A percentile compares a stretch with the other conserved stretches of the same genome.
These are phyloP conservation scores for Drosophila bocqueti DNA, from an alignment of 1,140 invertebrate genomes.

Conservation along the genomic window DNA sequence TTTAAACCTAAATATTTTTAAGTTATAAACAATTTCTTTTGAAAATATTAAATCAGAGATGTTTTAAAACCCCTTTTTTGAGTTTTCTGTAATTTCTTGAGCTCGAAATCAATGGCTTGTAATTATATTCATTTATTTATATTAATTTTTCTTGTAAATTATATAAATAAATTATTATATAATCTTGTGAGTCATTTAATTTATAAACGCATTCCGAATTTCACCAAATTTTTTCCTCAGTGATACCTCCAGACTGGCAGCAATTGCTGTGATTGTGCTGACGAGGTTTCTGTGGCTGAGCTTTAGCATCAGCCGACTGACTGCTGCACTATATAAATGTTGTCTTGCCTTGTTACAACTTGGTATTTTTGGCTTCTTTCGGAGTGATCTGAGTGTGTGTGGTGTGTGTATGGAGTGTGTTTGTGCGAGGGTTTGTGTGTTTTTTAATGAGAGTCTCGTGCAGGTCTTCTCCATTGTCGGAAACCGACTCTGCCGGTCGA, in stretches of 20 bases:
- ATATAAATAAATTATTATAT: background rate
- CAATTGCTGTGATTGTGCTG: slow-evolving; percentile 72
- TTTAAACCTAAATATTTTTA: no score
- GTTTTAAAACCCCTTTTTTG: no score
- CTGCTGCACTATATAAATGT: slow-evolving; percentile 59
- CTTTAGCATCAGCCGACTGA: slow-evolving; percentile 30
- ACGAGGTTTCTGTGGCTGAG: slow-evolving; percentile 39
- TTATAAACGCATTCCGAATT: background rate
- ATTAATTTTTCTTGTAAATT: no score
- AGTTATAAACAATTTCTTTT: no score
- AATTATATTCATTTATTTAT: background rate
- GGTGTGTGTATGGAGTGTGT: background rate
- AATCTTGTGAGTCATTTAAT: background rate
- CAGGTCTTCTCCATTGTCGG: slow-evolving; percentile 61
- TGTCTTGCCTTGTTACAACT: slow-evolving; percentile 54
- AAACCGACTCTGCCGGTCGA: slow-evolving; percentile 48
- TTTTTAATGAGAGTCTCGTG: slow-evolving; percentile 81
- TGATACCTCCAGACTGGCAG: slow-evolving; percentile 25
- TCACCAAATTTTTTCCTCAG: background rate
- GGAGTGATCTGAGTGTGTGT: slow-evolving; percentile 13
- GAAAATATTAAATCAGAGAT: no score
- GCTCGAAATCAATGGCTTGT: background rate
- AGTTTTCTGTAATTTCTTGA: background rate
- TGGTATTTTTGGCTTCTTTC: slow-evolving; percentile 71
- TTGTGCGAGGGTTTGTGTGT: slow-evolving; percentile 36